These are phyloP conservation scores for Chironomus tentans DNA, from an alignment of 2,888 invertebrate genomes.

Conservation along the genomic window DNA sequence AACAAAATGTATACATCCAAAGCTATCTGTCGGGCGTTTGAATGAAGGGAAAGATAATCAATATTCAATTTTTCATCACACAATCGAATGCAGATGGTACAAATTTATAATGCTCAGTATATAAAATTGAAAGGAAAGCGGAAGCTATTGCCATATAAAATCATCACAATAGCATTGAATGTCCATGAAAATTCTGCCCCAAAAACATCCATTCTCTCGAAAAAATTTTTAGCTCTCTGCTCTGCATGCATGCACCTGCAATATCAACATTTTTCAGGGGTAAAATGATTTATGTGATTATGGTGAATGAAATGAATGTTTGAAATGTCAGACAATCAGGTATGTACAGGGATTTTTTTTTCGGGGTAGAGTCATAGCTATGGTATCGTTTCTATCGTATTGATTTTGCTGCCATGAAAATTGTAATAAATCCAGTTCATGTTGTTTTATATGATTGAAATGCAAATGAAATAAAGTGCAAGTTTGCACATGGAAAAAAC, in stretches of 20 bases:
- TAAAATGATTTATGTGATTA: slow-evolving; percentile 26
- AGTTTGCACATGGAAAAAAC: slow-evolving; percentile 12
- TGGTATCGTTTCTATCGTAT: background rate
- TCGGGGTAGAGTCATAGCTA: background rate
- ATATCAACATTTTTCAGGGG: background rate
- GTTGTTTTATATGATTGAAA: slow-evolving; percentile 19
- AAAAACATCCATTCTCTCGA: too few species aligned
- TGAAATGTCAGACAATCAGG: slow-evolving; percentile 2
- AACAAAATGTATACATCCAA: too few species aligned
- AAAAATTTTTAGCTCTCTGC: background rate
- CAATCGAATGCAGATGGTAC: slow-evolving; percentile 21
- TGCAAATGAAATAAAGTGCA: slow-evolving; percentile 23
- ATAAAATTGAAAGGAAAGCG: too few species aligned
- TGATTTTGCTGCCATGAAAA: slow-evolving; percentile 2
- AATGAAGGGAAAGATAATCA: slow-evolving; percentile 11
- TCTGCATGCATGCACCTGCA: too few species aligned
- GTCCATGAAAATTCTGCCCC: too few species aligned
- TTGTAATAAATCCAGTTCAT: slow-evolving; percentile 24
- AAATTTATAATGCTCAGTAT: background rate
- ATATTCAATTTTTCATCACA: slow-evolving; percentile 27
- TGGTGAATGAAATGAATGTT: background rate
- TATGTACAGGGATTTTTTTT: background rate
- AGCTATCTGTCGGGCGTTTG: too few species aligned
- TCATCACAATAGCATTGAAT: too few species aligned
- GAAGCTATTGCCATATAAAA: background rate